Evolutionary conservation across 2,113 vertebrate genomes (phyloP).

Genomic region (Ptilonorhynchus violaceus): DNA sequence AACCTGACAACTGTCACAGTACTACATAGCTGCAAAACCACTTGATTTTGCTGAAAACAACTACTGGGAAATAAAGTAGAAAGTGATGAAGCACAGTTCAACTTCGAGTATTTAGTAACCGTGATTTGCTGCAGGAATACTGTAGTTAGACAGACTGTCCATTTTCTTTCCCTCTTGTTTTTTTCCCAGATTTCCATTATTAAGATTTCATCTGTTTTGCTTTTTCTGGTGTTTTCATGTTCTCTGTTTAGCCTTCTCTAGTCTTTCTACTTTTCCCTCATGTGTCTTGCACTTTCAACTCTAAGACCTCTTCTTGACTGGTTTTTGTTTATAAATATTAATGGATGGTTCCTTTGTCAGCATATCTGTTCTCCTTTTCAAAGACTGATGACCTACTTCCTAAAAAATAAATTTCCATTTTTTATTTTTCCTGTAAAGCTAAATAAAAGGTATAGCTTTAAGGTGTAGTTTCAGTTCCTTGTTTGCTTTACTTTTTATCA

Average conservation of each 20-base stretch:
- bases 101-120: neutral
- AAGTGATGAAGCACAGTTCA: neutral
- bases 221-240: neutral
- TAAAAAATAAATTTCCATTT: neutral
- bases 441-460: neutral
- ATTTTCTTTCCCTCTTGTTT: neutral
- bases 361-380: neutral
- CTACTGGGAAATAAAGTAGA: neutral
- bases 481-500: neutral
- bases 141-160: neutral
- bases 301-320: neutral
- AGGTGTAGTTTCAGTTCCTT: neutral
- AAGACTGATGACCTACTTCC: neutral
- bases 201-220: neutral
- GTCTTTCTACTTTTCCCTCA: neutral
- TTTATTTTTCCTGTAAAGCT: neutral
- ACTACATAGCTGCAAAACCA: neutral
- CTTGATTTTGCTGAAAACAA: neutral
- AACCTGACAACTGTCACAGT: neutral
- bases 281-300: neutral
- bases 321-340: neutral
- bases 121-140: neutral
- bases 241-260: neutral
- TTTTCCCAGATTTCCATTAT: neutral
- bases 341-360: neutral